Conservation (phyloP, 92 coral and sea anemone genomes). For the Virgularia gustaviana region DNA sequence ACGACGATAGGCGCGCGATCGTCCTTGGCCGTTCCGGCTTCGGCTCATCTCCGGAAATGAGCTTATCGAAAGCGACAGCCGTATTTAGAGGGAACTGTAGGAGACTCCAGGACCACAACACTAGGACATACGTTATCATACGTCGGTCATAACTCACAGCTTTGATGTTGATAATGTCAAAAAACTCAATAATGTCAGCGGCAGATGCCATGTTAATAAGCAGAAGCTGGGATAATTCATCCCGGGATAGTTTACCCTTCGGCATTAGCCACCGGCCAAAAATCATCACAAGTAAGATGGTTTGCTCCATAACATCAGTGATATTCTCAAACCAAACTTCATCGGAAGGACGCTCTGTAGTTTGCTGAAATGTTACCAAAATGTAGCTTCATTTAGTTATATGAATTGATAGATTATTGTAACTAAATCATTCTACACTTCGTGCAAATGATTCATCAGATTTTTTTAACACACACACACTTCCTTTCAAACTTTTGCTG, state of each 20-base stretch:
- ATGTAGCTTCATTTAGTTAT: too few relatives aligned
- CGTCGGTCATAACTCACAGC: slow-evolving; percentile 55
- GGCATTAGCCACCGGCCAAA: slow-evolving; percentile 97
- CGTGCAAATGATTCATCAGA: too few relatives aligned
- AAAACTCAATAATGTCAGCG: slow-evolving; percentile 97
- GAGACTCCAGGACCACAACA: slow-evolving; percentile 89
- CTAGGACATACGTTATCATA: slow-evolving; percentile 66
- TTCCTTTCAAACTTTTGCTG: too few relatives aligned
- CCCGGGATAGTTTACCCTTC: slow-evolving; percentile 74
- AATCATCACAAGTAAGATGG: slow-evolving; percentile 81
- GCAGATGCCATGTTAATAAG: slow-evolving; percentile 91
- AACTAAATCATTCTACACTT: too few relatives aligned
- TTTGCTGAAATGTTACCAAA: slow-evolving; percentile 8
- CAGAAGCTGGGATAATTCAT: slow-evolving; percentile 86
- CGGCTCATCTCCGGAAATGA: slow-evolving; percentile 30
- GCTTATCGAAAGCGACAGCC: slow-evolving; percentile 66
- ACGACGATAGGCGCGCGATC: slow-evolving; percentile 34
- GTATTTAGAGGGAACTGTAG: slow-evolving; percentile 93
- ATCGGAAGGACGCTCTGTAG: background rate
- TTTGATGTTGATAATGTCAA: slow-evolving; percentile 72
- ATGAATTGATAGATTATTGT: too few relatives aligned
- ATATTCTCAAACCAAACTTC: slow-evolving; percentile 52
- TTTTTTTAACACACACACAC: too few relatives aligned
- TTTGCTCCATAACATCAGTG: slow-evolving; percentile 86
- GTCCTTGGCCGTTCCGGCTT: slow-evolving; percentile 18